These are phyloP conservation scores for Eumeta japonica DNA, from an alignment of 1,140 invertebrate species.

Conservation along the genomic window DNA sequence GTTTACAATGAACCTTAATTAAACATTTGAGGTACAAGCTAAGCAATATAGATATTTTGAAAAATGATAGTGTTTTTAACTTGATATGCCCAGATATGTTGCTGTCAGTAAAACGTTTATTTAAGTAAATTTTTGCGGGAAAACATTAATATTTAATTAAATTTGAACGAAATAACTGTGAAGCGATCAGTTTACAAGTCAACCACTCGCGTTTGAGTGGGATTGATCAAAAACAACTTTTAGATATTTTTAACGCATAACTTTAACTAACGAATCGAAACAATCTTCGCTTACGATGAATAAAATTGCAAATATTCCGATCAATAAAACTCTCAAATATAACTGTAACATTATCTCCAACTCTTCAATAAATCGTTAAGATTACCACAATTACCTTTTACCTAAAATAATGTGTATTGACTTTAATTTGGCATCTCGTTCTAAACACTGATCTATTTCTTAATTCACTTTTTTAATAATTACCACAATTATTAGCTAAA, in stretches of 20 bases:
- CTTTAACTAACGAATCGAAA: slow-evolving; percentile 57
- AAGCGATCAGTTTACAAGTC: not conserved
- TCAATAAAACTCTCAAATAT: slow-evolving; percentile 58
- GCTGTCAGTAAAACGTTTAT: not conserved
- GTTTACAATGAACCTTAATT: too few relatives aligned
- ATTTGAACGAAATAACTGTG: not conserved
- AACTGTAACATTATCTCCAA: slow-evolving; percentile 57
- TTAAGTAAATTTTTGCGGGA: not conserved
- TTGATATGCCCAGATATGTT: not conserved
- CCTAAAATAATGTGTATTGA: slow-evolving; percentile 58
- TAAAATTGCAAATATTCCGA: slow-evolving; percentile 53
- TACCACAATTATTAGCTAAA: slow-evolving; percentile 43
- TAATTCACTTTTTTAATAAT: slow-evolving; percentile 34
- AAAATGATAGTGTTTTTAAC: not conserved
- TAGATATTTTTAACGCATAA: slow-evolving; percentile 48
- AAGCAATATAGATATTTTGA: too few relatives aligned
- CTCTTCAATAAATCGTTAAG: slow-evolving; percentile 55
- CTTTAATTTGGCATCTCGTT: slow-evolving; percentile 57
- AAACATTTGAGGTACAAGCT: too few relatives aligned
- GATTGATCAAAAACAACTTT: slow-evolving; percentile 42
- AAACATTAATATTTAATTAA: not conserved
- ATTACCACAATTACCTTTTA: slow-evolving; percentile 54
- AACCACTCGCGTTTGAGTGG: too few relatives aligned
- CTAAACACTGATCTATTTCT: slow-evolving; percentile 53
- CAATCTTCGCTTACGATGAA: slow-evolving; percentile 53